A percentile compares a stretch with the other conserved stretches of the same genome.
These are phyloP conservation scores for Enteromius viviparus DNA, from an alignment of 2,797 vertebrate species.

Conservation along the genomic window DNA sequence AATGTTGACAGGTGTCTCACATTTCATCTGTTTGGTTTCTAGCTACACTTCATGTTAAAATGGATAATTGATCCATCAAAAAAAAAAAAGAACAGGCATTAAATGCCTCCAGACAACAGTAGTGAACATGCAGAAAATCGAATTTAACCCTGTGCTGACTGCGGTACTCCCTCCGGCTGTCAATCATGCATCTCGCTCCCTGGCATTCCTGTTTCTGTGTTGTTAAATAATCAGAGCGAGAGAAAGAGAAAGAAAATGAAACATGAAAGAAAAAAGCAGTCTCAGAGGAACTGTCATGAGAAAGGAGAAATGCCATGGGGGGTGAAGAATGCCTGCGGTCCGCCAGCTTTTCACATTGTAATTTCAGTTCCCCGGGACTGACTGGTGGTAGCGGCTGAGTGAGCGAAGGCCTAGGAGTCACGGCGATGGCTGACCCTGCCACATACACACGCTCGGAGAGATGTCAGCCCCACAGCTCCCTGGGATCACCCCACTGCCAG, in stretches of 20 bases:
- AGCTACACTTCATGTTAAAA: conserved; percentile 80
- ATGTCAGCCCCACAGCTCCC: conserved; percentile 84
- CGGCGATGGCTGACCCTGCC: conserved; percentile 82
- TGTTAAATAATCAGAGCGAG: conserved; percentile 79
- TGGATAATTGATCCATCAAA: conserved; percentile 87
- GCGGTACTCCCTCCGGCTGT: conserved; percentile 74
- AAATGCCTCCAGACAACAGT: conserved; percentile 76
- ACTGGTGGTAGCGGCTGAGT: conserved; percentile 85
- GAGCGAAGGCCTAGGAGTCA: conserved; percentile 82
- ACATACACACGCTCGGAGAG: conserved; percentile 81
- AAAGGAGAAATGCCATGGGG: conserved; percentile 70
- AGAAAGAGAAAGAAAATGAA: conserved; percentile 67
- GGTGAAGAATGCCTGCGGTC: conserved; percentile 83
- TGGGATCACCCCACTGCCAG: conserved; percentile 88
- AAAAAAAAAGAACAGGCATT: conserved; percentile 69
- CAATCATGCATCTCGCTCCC: conserved; percentile 76
- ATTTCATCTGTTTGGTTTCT: conserved; percentile 72
- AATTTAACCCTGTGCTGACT: conserved; percentile 81
- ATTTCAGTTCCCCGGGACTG: conserved; percentile 84
- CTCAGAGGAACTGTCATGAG: conserved; percentile 81
- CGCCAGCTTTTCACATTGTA: conserved; percentile 88
- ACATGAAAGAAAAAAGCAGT: conserved; percentile 78
- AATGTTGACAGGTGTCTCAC: conserved; percentile 81
- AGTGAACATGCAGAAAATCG: conserved; percentile 80
- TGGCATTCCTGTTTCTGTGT: conserved; percentile 79